Conservation (phyloP, 2,113 vertebrate species). For the Pelusios castaneus region DNA sequence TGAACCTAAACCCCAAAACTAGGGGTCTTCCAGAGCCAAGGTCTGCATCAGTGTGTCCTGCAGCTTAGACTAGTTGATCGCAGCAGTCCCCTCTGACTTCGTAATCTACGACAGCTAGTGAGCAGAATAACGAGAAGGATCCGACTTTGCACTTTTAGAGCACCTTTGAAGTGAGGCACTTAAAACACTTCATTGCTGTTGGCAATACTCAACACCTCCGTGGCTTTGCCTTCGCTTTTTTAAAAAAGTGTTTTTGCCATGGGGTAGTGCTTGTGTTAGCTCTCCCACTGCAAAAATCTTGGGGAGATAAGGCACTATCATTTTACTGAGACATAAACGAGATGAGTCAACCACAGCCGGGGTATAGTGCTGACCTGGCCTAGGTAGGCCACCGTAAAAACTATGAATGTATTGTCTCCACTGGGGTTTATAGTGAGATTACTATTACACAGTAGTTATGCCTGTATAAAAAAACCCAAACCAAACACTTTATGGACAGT, state of each 20-base stretch:
- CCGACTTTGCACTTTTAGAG: no score
- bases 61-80: no score
- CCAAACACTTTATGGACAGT: background rate
- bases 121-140: no score
- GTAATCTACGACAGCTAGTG: no score
- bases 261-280: background rate
- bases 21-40: no score
- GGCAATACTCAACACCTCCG: background rate
- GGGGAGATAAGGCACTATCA: background rate
- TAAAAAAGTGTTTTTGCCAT: background rate
- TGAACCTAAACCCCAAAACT: no score
- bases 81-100: no score
- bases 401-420: background rate
- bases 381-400: background rate
- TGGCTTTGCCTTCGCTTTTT: background rate
- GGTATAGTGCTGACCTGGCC: background rate
- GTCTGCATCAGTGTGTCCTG: no score
- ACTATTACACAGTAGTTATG: background rate
- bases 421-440: background rate
- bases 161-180: no score
- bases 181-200: background rate
- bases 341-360: background rate
- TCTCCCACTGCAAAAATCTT: no score
- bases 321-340: background rate
- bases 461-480: background rate